phyloP scores from a whole-genome alignment of 2,797 vertebrate genomes.

The Megalops cyprinoides region DNA sequence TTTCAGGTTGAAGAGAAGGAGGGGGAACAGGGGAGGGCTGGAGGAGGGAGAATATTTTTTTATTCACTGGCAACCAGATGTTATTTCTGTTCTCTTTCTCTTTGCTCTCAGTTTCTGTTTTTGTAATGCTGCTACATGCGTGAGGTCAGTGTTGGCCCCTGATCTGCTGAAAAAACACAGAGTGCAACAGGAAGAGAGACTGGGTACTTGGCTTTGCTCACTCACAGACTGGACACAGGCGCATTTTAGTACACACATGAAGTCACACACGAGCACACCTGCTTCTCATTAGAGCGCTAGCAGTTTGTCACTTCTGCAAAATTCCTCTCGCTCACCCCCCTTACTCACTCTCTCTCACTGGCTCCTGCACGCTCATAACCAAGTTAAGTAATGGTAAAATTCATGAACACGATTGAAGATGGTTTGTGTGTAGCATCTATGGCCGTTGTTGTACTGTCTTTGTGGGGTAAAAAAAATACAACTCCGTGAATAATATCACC shows the following conservation, averaged over 20 bases:
- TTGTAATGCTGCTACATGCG: slow-evolving; percentile 51
- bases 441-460: no score
- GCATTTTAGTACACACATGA: slow-evolving; percentile 15
- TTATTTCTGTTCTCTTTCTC: slow-evolving; percentile 54
- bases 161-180: slow-evolving; percentile 23
- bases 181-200: background rate
- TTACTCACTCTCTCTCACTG: background rate
- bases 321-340: slow-evolving; percentile 18
- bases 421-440: background rate
- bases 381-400: background rate
- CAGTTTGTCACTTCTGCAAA: slow-evolving; percentile 6
- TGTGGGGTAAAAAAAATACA: background rate
- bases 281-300: slow-evolving; percentile 27
- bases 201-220: background rate
- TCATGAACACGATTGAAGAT: background rate
- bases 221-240: slow-evolving; percentile 3
- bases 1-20: slow-evolving; percentile 41
- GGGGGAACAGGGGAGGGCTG: background rate
- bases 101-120: slow-evolving; percentile 51
- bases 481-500: background rate
- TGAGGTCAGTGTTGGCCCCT: slow-evolving; percentile 70
- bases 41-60: slow-evolving; percentile 43
- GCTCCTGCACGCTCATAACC: background rate
- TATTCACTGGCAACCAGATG: slow-evolving; percentile 72
- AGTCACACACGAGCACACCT: slow-evolving; percentile 8